A percentile compares a stretch with the other conserved stretches of the same genome.
These are phyloP conservation scores for Myotis vivesi DNA, from an alignment of 2,797 vertebrate genomes.

Conservation along the genomic window DNA sequence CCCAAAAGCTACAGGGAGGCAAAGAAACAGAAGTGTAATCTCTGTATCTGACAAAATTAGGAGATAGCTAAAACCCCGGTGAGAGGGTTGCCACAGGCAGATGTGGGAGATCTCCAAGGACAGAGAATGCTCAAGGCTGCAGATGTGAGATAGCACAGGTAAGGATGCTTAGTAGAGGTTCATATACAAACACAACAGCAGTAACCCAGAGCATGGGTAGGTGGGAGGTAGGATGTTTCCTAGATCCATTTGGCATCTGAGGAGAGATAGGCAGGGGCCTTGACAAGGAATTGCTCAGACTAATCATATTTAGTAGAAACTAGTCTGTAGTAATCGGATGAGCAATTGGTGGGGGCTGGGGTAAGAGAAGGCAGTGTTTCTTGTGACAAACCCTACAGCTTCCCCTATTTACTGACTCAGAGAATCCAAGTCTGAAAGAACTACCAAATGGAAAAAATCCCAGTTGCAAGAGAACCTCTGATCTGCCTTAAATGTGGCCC, in stretches of 20 bases:
- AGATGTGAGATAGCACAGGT: not conserved
- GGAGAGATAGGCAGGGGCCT: slow-evolving; percentile 22
- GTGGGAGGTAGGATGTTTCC: not conserved
- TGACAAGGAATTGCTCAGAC: not conserved
- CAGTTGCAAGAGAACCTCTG: slow-evolving; percentile 34
- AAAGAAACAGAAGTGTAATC: slow-evolving; percentile 22
- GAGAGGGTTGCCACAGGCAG: not conserved
- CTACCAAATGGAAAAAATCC: not conserved
- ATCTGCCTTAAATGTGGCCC: slow-evolving; percentile 16
- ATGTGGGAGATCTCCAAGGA: not conserved
- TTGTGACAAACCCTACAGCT: not conserved
- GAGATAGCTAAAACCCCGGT: not conserved
- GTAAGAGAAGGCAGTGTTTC: not conserved
- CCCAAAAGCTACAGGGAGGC: slow-evolving; percentile 14
- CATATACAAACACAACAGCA: not conserved
- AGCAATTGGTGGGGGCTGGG: not conserved
- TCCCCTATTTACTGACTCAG: not conserved
- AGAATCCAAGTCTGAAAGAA: slow-evolving; percentile 47
- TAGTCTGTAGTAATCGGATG: not conserved
- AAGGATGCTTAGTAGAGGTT: not conserved
- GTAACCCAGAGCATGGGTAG: not conserved
- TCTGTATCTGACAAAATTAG: slow-evolving; percentile 41
- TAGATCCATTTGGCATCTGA: not conserved
- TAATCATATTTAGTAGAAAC: slow-evolving; percentile 42
- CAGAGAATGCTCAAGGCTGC: not conserved